Base-by-base conservation (phyloP, 2,888 invertebrate species). In the Poecilus cupreus region DNA sequence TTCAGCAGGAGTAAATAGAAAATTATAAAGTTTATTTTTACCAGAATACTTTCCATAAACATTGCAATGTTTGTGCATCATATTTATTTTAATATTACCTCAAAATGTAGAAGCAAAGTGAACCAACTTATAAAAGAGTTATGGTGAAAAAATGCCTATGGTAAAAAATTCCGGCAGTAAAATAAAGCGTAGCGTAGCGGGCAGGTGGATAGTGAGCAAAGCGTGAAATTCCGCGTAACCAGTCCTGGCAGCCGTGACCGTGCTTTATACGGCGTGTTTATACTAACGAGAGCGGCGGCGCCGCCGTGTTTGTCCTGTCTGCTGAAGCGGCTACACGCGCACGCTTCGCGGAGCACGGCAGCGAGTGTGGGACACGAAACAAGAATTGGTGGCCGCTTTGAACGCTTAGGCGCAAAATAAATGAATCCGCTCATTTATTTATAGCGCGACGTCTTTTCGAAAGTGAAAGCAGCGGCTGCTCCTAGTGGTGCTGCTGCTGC, bases 381-480 rank as follows among this genome's bases (percentile, higher is more conserved):
- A 57, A 20, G 57, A 57, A 57, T 76, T 54, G 37, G 37, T 54
- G 43, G 22, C 22, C 60, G 77, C 77, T 77, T 77, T 60, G 77
- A 68, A 60, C 77, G 77, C 64, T 76, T 76, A 76, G 54, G 77
- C 77, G 64, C 43, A 77, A 60, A 77, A 77, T 64, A 77, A 77
- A 77, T 77, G 77, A 77, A 64, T 77, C 37, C 77, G 64, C 46
- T 77, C 77, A 77, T 77, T 77, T 77, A 77, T 77, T 77, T 77
- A 77, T 77, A 77, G 64, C 77, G 49, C 51, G 26, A 51, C 75
- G 51, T 75, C 51, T 75, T 51, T 75, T 24, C 43, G 60, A 60
- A 77, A 60, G 77, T 22, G 77, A 60, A 77, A 60, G 20, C 43
- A 10, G 5, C 10, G 54, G 18, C 51, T 49, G 5, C 6, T 37